Evolutionary conservation across 2,113 vertebrate genomes (phyloP).

Genomic region (Sturnira hondurensis): DNA sequence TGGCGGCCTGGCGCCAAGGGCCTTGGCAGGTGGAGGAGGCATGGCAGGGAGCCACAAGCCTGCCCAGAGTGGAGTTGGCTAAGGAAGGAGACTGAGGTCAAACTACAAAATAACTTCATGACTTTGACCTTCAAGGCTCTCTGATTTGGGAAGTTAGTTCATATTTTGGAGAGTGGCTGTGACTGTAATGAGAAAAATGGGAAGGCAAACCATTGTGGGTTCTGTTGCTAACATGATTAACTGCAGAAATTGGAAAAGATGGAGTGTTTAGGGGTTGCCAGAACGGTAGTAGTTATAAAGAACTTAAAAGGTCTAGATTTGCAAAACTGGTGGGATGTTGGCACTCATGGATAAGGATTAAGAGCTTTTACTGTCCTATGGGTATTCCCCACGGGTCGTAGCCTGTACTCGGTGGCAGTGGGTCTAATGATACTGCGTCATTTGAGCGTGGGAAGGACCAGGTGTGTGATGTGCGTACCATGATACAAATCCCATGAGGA

Average conservation of each 20-base stretch:
- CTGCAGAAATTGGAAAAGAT: not conserved
- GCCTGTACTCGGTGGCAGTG: not conserved
- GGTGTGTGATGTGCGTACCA: accelerated
- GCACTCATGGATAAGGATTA: not conserved
- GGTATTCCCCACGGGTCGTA: not conserved
- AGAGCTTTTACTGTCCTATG: not conserved
- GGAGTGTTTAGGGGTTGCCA: not conserved
- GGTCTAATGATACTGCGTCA: not conserved
- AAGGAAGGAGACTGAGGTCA: not conserved
- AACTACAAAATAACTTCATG: not conserved
- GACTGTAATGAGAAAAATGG: not conserved
- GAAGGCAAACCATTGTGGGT: not conserved
- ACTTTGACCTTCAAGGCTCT: not conserved
- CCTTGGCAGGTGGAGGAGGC: no score
- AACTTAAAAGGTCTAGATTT: not conserved
- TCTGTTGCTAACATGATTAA: not conserved
- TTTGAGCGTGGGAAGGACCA: not conserved
- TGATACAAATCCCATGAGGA: accelerated
- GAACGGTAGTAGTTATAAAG: not conserved
- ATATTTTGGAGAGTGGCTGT: not conserved
- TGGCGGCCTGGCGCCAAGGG: not conserved
- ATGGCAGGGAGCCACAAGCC: not conserved
- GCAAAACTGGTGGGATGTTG: not conserved
- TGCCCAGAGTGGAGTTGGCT: no score
- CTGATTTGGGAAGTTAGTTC: not conserved